A percentile compares a stretch with the other conserved stretches of the same genome.
phyloP scores from a whole-genome alignment of 2,797 vertebrate genomes.

The Bovichtus diacanthus region DNA sequence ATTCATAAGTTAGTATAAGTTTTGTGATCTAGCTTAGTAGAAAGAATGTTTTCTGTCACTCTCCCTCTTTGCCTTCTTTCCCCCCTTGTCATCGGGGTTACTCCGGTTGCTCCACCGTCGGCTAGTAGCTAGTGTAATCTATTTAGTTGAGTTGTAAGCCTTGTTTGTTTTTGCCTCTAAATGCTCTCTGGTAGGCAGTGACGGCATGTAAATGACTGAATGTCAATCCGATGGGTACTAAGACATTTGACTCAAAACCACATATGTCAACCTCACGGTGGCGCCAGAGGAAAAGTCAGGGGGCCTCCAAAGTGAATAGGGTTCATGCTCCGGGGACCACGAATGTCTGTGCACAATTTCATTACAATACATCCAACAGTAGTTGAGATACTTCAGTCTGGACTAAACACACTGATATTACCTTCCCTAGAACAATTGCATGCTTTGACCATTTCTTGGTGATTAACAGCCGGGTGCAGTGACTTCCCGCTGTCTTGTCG shows the following conservation, averaged over 20 bases:
- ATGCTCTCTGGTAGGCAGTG: no score
- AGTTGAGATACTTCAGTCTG: not conserved
- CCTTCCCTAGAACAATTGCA: not conserved
- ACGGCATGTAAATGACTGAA: not conserved
- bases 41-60: no score
- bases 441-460: conserved; percentile 6
- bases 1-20: no score
- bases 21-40: no score
- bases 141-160: no score
- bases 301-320: not conserved
- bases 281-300: not conserved
- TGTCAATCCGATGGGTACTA: not conserved
- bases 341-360: not conserved
- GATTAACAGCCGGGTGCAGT: conserved; percentile 12
- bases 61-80: no score
- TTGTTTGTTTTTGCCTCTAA: no score
- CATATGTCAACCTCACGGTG: not conserved
- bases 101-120: no score
- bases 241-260: not conserved
- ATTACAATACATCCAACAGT: not conserved
- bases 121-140: no score
- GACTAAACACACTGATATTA: not conserved
- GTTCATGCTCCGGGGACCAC: not conserved
- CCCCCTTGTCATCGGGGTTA: no score
- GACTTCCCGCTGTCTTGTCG: conserved; percentile 10